Base-by-base conservation (phyloP, 2,797 vertebrate species). In the Sebastes baramenuke region DNA sequence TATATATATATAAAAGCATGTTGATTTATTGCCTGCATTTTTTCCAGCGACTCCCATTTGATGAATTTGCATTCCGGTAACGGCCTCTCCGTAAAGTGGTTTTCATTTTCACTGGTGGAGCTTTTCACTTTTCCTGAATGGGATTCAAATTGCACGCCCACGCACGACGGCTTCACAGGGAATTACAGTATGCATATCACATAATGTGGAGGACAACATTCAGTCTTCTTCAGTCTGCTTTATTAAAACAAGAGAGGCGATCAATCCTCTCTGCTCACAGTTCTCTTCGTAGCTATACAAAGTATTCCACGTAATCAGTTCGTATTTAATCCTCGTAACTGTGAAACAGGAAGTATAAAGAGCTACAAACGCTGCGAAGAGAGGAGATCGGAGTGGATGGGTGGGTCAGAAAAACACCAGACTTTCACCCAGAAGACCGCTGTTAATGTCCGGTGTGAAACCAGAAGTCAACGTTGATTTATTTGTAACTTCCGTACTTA, bases 361-460 rank as follows among this genome's bases (percentile, higher is more conserved):
- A 36, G 34, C 34, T 0, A 36, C 34, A 36, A 36, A 36, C 34
- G 11, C 34, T 36, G 34, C 11, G 34, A 0, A 36, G 34, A 0
- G 34, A 36, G 0, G 34, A 36, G 4, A 0, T 36, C 11, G 34
- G 11, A 0, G 0, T 36, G 34, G 34, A 36, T 36, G 0, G 4
- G 34, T 36, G 4, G 9, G 34, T 36, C 34, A 36, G 0, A 36
- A 36, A 36, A 36, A 36, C 34, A 36, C 34, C 11, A 0, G 4
- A 36, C 11, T 36, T 36, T 36, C 34, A 36, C 34, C 34, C 34
- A 36, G 34, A 0, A 36, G 34, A 12, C 11, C 34, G 34, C 34
- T 12, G 34, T 36, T 36, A 36, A 36, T 36, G 0, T 36, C 34
- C 34, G 34, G 34, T 36, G 34, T 36, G 34, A 36, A 36, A 36